Percentiles rank a stretch among this genome's conserved stretches.
These are phyloP conservation scores for Acinonyx jubatus DNA, from an alignment of 2,113 vertebrate genomes.

Conservation along the genomic window DNA sequence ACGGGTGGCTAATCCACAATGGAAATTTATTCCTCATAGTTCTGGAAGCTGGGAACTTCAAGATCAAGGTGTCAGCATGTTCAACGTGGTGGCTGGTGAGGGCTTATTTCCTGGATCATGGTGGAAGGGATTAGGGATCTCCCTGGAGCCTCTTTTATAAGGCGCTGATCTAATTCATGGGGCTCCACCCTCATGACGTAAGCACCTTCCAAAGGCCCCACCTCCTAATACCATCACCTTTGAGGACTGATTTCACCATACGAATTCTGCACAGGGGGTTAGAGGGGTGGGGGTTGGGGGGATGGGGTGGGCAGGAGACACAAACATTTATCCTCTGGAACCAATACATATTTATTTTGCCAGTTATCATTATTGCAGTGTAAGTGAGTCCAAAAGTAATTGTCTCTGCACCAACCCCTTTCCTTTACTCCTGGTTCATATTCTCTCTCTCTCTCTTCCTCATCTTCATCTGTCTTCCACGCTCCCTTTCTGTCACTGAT, in stretches of 20 bases:
- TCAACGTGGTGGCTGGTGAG: too few relatives aligned
- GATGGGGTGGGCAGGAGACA: too few relatives aligned
- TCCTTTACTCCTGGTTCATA: neutral
- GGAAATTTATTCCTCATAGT: neutral
- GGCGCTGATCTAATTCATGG: neutral
- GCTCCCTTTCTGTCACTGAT: neutral
- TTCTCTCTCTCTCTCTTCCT: fast-evolving
- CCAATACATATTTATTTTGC: neutral
- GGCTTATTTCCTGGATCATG: neutral
- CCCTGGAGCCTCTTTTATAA: neutral
- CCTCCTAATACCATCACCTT: neutral
- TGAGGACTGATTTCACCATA: neutral
- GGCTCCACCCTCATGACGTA: neutral
- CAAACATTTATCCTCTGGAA: neutral
- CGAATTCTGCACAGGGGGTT: neutral
- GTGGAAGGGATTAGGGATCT: neutral
- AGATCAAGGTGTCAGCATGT: neutral
- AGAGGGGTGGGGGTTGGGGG: too few relatives aligned
- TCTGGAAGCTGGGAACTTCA: neutral
- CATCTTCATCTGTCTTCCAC: neutral
- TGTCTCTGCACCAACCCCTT: neutral
- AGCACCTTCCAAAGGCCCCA: neutral
- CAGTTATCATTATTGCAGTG: neutral
- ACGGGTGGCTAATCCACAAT: neutral
- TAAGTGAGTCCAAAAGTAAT: neutral